Conservation (phyloP, 2,113 vertebrate species). For the Capreolus pygargus region DNA sequence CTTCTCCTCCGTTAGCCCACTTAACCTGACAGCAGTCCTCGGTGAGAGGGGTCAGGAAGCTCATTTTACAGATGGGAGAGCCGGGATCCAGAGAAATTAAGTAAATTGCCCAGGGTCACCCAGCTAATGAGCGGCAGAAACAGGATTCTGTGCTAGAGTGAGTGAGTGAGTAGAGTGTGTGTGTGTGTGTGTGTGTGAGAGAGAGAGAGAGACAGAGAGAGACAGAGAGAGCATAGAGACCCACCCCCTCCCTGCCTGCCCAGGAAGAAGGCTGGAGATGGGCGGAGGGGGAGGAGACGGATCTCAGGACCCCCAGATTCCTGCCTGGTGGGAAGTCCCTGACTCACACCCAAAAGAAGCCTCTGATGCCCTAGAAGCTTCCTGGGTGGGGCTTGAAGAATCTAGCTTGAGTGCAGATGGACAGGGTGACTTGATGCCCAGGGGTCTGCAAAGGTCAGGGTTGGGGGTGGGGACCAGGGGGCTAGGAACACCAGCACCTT, state of each 20-base stretch:
- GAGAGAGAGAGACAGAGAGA: not conserved
- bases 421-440: not conserved
- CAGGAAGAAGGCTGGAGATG: not conserved
- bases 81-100: not conserved
- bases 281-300: not conserved
- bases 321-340: not conserved
- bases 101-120: not conserved
- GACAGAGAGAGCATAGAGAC: not conserved
- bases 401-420: not conserved
- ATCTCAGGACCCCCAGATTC: not conserved
- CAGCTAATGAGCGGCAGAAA: not conserved
- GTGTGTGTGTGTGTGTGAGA: not conserved
- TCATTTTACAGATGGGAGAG: not conserved
- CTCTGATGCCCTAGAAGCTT: not conserved
- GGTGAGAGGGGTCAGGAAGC: not conserved
- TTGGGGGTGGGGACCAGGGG: not conserved
- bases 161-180: not conserved
- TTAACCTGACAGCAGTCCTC: not conserved
- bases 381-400: not conserved
- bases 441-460: not conserved
- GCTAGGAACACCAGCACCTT: accelerated
- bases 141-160: not conserved
- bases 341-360: not conserved
- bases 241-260: not conserved
- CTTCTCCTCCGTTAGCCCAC: not conserved